Evolutionary conservation across 2,113 vertebrate genomes (phyloP).

Genomic region (Lycaon pictus): DNA sequence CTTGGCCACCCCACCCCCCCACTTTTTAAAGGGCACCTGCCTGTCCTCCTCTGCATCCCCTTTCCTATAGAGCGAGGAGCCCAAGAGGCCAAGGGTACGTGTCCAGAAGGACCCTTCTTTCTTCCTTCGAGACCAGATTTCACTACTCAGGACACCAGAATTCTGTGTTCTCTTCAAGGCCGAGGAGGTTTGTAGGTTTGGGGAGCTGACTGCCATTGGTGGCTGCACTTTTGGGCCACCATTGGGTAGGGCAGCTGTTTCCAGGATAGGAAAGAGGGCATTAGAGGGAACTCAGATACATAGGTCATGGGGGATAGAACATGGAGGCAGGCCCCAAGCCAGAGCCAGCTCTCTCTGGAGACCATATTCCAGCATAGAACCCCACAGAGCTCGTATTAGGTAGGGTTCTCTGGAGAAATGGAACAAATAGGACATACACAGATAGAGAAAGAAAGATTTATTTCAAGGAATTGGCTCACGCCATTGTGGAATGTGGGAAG

Average conservation of each 20-base stretch:
- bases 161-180: no score
- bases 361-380: neutral
- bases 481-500: neutral
- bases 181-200: neutral
- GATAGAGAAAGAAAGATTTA: neutral
- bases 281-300: neutral
- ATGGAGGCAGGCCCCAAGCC: neutral
- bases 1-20: no score
- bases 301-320: neutral
- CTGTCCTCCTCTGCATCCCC: neutral
- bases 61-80: neutral
- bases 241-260: neutral
- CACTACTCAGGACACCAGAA: neutral
- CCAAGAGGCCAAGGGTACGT: neutral
- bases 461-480: neutral
- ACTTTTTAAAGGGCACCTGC: neutral
- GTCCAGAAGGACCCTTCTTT: fast-evolving
- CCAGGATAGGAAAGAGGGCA: fast-evolving
- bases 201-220: neutral
- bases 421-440: neutral
- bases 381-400: neutral
- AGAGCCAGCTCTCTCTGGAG: neutral
- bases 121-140: neutral
- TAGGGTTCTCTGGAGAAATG: neutral
- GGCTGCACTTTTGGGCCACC: neutral